phyloP scores from a whole-genome alignment of 2,113 vertebrate species.

The Tenebrosternarchus preto region DNA sequence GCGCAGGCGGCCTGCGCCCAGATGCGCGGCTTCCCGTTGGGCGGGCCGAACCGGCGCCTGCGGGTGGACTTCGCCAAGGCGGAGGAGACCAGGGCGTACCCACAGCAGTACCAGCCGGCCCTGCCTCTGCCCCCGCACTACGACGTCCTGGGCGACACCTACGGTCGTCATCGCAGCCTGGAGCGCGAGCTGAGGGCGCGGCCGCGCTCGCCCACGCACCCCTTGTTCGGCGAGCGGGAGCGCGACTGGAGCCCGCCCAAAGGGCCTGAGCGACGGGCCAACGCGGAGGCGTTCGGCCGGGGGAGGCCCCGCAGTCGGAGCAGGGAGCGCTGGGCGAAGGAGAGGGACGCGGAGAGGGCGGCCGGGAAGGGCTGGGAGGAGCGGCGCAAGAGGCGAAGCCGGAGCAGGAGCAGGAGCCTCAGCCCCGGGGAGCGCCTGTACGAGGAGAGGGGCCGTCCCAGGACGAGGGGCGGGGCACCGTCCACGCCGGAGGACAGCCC shows the following conservation, averaged over 20 bases:
- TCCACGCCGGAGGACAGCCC: conserved; percentile 84
- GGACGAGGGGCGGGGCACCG: conserved; percentile 68
- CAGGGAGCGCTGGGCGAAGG: conserved; percentile 86
- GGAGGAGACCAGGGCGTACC: conserved; percentile 85
- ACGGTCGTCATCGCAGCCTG: conserved; percentile 83
- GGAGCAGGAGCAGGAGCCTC: conserved; percentile 56
- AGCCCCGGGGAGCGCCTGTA: conserved; percentile 77
- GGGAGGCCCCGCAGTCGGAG: conserved; percentile 84
- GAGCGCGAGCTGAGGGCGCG: conserved; percentile 88
- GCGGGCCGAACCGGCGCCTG: conserved; percentile 85
- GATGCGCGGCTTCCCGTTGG: conserved; percentile 94
- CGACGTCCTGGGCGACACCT: conserved; percentile 84
- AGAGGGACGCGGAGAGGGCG: conserved; percentile 71
- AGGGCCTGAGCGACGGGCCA: conserved; percentile 79
- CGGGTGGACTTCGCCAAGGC: conserved; percentile 96
- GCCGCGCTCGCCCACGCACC: conserved; percentile 85
- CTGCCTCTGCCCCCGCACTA: conserved; percentile 81
- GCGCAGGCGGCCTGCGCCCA: conserved; percentile 93
- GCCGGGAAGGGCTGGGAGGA: conserved; percentile 82
- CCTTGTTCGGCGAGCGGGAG: conserved; percentile 81
- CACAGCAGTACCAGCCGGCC: conserved; percentile 80
- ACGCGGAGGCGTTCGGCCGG: conserved; percentile 81
- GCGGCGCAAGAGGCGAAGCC: conserved; percentile 77
- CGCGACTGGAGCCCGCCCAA: conserved; percentile 89
- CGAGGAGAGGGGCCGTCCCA: conserved; percentile 80